Percentiles rank a stretch among this genome's conserved stretches.
Evolutionary conservation across 2,888 invertebrate genomes (phyloP).

Genomic region (Eudemis profundana): DNA sequence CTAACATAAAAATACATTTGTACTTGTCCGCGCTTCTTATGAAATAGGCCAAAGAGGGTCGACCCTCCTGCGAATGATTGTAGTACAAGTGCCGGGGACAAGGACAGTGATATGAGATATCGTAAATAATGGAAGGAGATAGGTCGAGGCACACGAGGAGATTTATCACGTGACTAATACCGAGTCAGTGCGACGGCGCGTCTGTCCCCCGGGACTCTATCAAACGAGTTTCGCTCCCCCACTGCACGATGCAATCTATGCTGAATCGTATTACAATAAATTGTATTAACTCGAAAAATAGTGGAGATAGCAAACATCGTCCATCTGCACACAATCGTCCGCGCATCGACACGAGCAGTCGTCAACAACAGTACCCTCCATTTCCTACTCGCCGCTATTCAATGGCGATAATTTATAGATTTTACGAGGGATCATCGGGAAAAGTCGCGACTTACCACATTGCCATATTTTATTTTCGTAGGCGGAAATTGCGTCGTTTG

Average conservation of each 20-base stretch:
- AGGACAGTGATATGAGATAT: conserved; percentile 66
- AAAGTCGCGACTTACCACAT: conserved; percentile 76
- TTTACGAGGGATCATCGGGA: conserved; percentile 81
- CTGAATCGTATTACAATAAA: conserved; percentile 86
- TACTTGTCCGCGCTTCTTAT: conserved; percentile 65
- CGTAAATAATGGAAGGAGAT: conserved; percentile 69
- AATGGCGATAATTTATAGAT: conserved; percentile 79
- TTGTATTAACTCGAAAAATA: conserved; percentile 85
- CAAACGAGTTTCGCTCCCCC: conserved; percentile 84
- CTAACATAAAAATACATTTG: conserved; percentile 54
- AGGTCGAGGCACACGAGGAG: conserved; percentile 70
- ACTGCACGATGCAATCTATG: conserved; percentile 83
- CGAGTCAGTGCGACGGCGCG: conserved; percentile 78
- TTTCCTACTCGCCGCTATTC: conserved; percentile 66
- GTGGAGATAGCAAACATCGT: conserved; percentile 84
- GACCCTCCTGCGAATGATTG: conserved; percentile 65
- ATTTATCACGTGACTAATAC: conserved; percentile 85
- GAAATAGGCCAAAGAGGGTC: conserved; percentile 69
- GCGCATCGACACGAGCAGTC: conserved; percentile 56
- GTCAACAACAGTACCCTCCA: conserved; percentile 65
- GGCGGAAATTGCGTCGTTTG: conserved; percentile 78
- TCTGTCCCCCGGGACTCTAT: conserved; percentile 79
- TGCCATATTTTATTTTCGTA: conserved; percentile 79
- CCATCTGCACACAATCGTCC: conserved; percentile 83
- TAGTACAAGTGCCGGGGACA: conserved; percentile 72